Evolutionary conservation across 2,113 vertebrate genomes (phyloP), one percentile per base, ranked within the genome.

Genomic region (Archocentrus centrarchus): DNA sequence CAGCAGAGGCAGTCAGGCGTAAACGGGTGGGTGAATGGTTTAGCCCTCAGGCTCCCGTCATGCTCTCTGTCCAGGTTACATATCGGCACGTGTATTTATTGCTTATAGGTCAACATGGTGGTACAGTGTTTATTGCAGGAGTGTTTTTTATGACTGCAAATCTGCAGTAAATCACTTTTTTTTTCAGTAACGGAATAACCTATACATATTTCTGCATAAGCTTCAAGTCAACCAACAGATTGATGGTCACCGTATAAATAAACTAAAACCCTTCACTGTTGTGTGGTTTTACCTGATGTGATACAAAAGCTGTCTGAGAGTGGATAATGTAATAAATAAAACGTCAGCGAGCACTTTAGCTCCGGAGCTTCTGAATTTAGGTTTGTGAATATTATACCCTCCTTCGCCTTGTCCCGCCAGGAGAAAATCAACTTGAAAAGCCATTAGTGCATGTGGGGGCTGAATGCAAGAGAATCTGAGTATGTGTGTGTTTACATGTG

Each of bases 41-140:
- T 20, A 80, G 77, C 85, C 93, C 84, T 86, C 77, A 58, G 84
- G 89, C 93, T 87, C 37, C 81, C 86, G 86, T 93, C 80, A 82
- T 91, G 84, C 78, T 91, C 85, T 70, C n/a, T 90, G 90, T 82
- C 77, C 85, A 15, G 79, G 81, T 81, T 87, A 81, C 44, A 15
- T 92, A 83, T 87, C 85, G 81, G 47, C 70, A 70, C 58, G 30
- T 82, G 73, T 80, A 79, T 64, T 81, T 79, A 75, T 68, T 78
- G 75, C 68, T 87, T 76, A 30, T 90, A 90, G 90, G 92, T 88
- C 90, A 88, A 55, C 68, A n/a, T 55, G 47, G 47, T 55, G 68
- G 47, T 55, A 70, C 57, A 60, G 27, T 41, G 39, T 60, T 61
- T 53, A 41, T 53, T 35, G 17, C 58, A 10, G 4, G 13, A 41